phyloP scores from a whole-genome alignment of 1,140 invertebrate species.

The Drosophila kanapiae region DNA sequence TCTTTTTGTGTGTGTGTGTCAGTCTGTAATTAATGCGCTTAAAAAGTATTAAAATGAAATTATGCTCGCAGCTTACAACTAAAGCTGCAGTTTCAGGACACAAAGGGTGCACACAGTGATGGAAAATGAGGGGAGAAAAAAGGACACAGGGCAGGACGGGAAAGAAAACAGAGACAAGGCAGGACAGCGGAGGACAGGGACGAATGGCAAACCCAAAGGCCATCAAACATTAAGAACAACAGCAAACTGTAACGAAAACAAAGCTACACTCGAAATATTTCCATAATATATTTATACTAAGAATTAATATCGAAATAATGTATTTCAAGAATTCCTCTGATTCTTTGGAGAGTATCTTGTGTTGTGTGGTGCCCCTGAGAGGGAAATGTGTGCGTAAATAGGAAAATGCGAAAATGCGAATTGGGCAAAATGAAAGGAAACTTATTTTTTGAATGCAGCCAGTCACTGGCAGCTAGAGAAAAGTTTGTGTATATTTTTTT shows the following conservation, averaged over 20 bases:
- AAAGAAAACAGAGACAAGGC: not conserved
- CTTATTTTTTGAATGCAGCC: slow-evolving; percentile 52
- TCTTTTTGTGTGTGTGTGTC: not conserved
- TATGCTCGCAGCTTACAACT: slow-evolving; percentile 57
- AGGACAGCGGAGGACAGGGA: not conserved
- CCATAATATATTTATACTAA: not conserved
- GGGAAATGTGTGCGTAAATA: not conserved
- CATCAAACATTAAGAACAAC: slow-evolving; percentile 36
- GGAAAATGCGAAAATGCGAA: not conserved
- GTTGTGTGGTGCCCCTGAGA: not conserved
- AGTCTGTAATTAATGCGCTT: slow-evolving; percentile 58
- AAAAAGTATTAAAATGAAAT: slow-evolving; percentile 63
- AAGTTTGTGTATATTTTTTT: slow-evolving; percentile 13
- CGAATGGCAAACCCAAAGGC: slow-evolving; percentile 6
- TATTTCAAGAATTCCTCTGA: not conserved
- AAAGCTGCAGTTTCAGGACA: slow-evolving; percentile 35
- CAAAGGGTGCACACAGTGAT: not conserved
- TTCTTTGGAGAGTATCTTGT: not conserved
- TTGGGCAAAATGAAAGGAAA: slow-evolving; percentile 44
- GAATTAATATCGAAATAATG: not conserved
- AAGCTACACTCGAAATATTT: not conserved
- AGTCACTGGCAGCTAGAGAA: slow-evolving; percentile 38
- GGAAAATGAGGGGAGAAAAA: not conserved
- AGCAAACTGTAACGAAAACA: slow-evolving; percentile 7
- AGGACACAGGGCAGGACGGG: not conserved